Evolutionary conservation across 2,113 vertebrate species (phyloP).

Genomic region (Cercopithecus mona): DNA sequence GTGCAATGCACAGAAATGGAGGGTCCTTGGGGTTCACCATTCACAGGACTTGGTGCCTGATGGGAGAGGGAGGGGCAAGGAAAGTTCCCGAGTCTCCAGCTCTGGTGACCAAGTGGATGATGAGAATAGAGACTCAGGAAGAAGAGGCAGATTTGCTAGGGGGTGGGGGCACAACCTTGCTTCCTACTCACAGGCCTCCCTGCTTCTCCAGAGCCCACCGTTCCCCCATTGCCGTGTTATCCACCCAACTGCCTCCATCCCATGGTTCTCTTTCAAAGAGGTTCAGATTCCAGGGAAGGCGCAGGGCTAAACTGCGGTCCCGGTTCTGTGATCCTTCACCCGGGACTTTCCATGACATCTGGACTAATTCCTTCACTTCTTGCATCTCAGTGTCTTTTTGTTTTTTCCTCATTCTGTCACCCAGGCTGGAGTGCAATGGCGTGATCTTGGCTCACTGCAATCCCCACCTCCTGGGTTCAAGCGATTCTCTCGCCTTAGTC

Average conservation of each 20-base stretch:
- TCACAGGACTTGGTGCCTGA: background rate
- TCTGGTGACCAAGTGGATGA: background rate
- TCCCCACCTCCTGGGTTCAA: no score
- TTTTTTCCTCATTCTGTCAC: no score
- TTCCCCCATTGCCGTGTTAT: background rate
- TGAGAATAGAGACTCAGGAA: background rate
- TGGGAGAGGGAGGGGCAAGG: background rate
- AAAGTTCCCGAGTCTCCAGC: background rate
- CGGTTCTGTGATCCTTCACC: background rate
- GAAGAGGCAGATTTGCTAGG: no score
- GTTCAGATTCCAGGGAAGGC: no score
- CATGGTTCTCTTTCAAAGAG: accelerated
- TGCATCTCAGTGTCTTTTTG: background rate
- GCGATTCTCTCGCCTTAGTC: no score
- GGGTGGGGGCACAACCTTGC: no score
- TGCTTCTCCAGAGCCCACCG: no score
- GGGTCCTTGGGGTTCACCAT: no score
- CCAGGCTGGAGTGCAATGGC: no score
- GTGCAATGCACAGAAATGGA: background rate
- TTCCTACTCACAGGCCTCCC: accelerated
- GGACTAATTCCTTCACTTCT: background rate
- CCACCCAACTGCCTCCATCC: background rate
- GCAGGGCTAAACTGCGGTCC: background rate
- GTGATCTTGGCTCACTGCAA: no score
- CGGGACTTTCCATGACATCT: background rate